A percentile compares a stretch with the other conserved stretches of the same genome.
Conservation (phyloP, 2,113 vertebrate species). For the Sturnus vulgaris region DNA sequence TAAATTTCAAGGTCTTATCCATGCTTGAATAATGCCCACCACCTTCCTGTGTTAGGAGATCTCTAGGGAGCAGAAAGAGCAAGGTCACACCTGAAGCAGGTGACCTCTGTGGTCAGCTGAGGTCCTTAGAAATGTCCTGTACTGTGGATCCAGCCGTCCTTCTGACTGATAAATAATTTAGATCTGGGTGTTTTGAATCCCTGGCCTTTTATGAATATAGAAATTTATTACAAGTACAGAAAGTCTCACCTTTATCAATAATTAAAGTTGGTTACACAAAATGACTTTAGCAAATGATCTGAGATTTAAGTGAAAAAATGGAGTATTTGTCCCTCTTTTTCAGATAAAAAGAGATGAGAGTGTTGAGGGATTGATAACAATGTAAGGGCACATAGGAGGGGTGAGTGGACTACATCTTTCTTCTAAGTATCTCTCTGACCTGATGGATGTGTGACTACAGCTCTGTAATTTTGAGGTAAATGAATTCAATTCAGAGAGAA, state of each 20-base stretch:
- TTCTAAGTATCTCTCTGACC: background rate
- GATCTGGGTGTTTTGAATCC: background rate
- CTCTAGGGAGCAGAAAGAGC: background rate
- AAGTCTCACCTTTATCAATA: conserved; percentile 55
- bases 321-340: background rate
- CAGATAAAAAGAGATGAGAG: background rate
- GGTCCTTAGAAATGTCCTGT: background rate
- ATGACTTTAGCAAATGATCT: background rate
- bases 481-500: background rate
- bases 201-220: background rate
- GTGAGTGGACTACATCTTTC: background rate
- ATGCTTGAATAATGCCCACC: background rate
- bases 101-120: background rate
- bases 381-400: background rate
- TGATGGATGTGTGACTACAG: conserved; percentile 5
- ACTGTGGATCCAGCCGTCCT: background rate
- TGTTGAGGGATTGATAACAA: background rate
- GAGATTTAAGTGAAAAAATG: conserved; percentile 17
- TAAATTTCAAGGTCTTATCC: background rate
- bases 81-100: background rate
- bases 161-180: conserved; percentile 39
- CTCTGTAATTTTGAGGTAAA: conserved; percentile 25
- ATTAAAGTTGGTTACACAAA: conserved; percentile 38
- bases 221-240: conserved; percentile 39
- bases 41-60: background rate